Evolutionary conservation across 2,113 vertebrate species (phyloP), one percentile per base, ranked within the genome.

Genomic region (Panthera leo): DNA sequence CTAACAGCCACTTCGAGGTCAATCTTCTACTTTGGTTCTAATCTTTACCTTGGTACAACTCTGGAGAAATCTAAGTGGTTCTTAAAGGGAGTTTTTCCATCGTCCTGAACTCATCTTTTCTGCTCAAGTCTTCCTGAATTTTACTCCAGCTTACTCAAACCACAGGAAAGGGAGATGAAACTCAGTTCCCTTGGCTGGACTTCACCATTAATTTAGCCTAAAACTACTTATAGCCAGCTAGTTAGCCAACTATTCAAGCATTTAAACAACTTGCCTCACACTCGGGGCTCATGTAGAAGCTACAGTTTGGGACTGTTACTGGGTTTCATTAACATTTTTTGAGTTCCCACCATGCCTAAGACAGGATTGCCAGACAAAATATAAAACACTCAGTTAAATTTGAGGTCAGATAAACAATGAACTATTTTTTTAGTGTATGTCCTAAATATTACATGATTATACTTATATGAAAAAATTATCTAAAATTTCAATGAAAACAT

Each of bases 321-420:
- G 48, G 45, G 34, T 85, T 92, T 96, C 86, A 8, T 80, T 95
- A 61, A 89, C 13, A 79, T 75, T 85, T 83, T 68, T 31, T 87
- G 85, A 93, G 48, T 61, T 90, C 7, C 18, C 86, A 21, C 23
- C 34, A 63, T 93, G 45, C 21, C 51, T 68, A 76, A 86, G 48
- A 42, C 48, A 88, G 21, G 16, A 31, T 53, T 67, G 25, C 73
- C 27, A 86, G n/a, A 71, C 36, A 73, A 97, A 93, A 85, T 75
- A 85, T 6, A 79, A 53, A 23, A 78, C 10, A 12, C 25, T 39
- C 29, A 73, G n/a, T 71, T 85, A 84, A 79, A 89, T 51, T 83
- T 85, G 18, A 89, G 65, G 65, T 90, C 61, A 95, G 23, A 51
- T 68, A 71, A 58, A 92, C 13, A 91, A 75, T 15, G 51, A 86